Conservation (phyloP, 2,888 invertebrate species). For the Mystacides longicornis region DNA sequence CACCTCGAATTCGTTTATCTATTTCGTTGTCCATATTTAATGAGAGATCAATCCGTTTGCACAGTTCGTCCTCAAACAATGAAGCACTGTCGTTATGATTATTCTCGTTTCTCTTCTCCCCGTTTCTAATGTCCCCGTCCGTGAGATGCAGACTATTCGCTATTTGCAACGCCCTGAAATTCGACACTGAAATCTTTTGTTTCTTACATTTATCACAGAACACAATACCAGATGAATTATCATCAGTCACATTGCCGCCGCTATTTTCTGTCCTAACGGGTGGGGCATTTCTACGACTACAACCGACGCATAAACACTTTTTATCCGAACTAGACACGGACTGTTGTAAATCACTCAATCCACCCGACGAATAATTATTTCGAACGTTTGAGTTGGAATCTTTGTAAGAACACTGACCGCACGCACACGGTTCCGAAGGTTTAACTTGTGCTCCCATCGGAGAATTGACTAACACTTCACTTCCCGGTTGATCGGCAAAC, state of each 20-base stretch:
- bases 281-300: slow-evolving; percentile 10
- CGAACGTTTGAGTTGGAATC: slow-evolving; percentile 33
- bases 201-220: slow-evolving; percentile 44
- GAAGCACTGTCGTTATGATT: slow-evolving; percentile 19
- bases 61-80: slow-evolving; percentile 41
- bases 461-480: slow-evolving; percentile 34
- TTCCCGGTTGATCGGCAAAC: slow-evolving; percentile 42
- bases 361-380: slow-evolving; percentile 7
- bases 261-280: not conserved
- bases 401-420: slow-evolving; percentile 38
- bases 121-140: slow-evolving; percentile 33
- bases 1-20: slow-evolving; percentile 27
- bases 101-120: not conserved
- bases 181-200: slow-evolving; percentile 45
- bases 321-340: slow-evolving; percentile 35
- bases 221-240: slow-evolving; percentile 40
- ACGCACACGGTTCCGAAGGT: slow-evolving; percentile 34
- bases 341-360: slow-evolving; percentile 40
- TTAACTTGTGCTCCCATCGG: slow-evolving; percentile 27
- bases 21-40: slow-evolving; percentile 38
- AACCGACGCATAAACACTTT: slow-evolving; percentile 18
- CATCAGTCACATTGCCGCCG: slow-evolving; percentile 20
- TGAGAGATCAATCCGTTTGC: slow-evolving; percentile 42
- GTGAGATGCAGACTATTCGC: slow-evolving; percentile 41
- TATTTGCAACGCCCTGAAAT: slow-evolving; percentile 45